Conservation (phyloP, 2,888 invertebrate genomes). For the Actias luna region DNA sequence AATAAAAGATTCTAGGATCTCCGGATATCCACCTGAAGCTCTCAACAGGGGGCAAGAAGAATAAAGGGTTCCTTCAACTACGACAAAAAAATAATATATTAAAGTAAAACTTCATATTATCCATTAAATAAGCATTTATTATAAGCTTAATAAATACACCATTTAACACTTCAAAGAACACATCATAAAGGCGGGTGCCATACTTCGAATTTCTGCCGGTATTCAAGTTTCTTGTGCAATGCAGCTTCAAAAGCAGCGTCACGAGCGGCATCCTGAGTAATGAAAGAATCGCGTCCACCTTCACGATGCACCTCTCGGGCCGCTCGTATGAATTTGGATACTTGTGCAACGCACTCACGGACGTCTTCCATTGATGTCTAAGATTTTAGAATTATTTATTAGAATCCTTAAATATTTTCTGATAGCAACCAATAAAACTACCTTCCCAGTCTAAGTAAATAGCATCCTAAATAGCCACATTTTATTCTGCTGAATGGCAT, state of each 20-base stretch:
- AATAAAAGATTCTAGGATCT: no score
- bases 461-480: no score
- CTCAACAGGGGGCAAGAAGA: no score
- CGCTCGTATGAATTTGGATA: slow-evolving; percentile 65
- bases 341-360: slow-evolving; percentile 71
- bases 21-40: no score
- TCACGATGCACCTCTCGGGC: slow-evolving; percentile 70
- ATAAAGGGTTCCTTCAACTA: no score
- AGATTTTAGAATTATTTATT: background rate
- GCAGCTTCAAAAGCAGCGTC: slow-evolving; percentile 73
- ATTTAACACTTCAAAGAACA: slow-evolving; percentile 46
- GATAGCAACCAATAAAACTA: no score
- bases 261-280: slow-evolving; percentile 62
- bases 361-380: slow-evolving; percentile 67
- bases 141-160: slow-evolving; percentile 30
- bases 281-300: slow-evolving; percentile 54
- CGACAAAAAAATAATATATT: background rate
- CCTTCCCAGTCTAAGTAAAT: no score
- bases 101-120: background rate
- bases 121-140: slow-evolving; percentile 40
- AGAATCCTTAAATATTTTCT: no score
- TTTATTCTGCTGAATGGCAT: no score
- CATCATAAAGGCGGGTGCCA: slow-evolving; percentile 81
- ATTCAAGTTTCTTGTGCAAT: slow-evolving; percentile 79
- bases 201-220: slow-evolving; percentile 76